These are phyloP conservation scores for Sciurus vulgaris DNA, from an alignment of 2,797 vertebrate genomes.

Conservation along the genomic window DNA sequence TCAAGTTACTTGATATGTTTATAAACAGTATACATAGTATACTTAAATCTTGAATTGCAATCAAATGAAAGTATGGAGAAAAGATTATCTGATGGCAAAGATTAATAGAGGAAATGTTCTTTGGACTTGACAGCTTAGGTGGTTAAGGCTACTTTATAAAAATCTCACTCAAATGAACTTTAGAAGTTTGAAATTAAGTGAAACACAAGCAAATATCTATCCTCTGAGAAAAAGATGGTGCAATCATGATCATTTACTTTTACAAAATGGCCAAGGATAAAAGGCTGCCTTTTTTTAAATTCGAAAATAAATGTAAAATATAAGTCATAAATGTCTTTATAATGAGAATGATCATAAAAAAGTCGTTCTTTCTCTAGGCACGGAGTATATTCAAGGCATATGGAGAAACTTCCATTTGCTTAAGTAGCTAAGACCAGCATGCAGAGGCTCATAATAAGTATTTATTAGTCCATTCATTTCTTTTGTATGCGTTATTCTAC, in stretches of 20 bases:
- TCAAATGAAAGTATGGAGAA: background rate
- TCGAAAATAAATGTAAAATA: background rate
- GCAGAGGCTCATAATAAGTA: background rate
- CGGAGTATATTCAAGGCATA: background rate
- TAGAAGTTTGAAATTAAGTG: background rate
- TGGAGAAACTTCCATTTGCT: background rate
- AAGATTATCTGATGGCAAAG: background rate
- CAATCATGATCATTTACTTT: background rate
- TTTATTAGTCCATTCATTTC: background rate
- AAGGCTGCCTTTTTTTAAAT: background rate
- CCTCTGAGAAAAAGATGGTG: background rate
- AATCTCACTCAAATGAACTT: background rate
- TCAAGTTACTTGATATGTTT: background rate
- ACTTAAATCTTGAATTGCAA: background rate
- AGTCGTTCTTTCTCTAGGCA: background rate
- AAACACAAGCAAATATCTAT: background rate
- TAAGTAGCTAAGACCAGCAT: background rate
- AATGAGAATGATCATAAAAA: background rate
- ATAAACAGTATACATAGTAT: background rate
- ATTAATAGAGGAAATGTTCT: background rate
- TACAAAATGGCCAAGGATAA: background rate
- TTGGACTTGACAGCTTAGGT: background rate
- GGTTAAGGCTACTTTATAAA: background rate
- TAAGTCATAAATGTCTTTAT: background rate
- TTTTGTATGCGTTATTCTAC: background rate